phyloP scores from a whole-genome alignment of 2,888 invertebrate species.

The Andrena hattorfiana region DNA sequence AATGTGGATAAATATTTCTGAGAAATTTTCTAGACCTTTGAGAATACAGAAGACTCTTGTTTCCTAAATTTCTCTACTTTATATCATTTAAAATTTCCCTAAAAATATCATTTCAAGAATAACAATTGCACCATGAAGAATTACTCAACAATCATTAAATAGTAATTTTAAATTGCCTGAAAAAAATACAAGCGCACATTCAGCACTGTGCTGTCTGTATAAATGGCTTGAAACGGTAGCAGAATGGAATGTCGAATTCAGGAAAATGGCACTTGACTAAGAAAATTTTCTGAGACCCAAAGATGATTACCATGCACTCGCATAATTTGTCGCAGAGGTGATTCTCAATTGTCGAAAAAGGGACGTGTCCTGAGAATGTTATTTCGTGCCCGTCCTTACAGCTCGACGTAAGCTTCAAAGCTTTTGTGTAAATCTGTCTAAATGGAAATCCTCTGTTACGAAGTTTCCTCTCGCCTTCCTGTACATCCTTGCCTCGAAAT shows the following conservation, averaged over 20 bases:
- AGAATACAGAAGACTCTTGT: neutral
- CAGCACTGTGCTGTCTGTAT: neutral
- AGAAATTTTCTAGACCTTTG: neutral
- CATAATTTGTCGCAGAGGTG: constrained; percentile 6
- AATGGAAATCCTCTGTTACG: constrained; percentile 79
- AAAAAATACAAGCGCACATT: neutral
- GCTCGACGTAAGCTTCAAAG: constrained; percentile 54
- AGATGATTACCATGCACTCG: neutral
- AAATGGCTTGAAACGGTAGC: neutral
- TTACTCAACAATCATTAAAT: neutral
- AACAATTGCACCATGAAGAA: too few relatives aligned
- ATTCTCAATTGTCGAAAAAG: constrained; percentile 48
- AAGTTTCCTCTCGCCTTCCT: constrained; percentile 69
- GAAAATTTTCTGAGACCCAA: neutral
- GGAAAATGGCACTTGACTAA: neutral
- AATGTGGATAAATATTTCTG: too few relatives aligned
- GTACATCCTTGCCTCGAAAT: constrained; percentile 48
- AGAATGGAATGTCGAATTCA: neutral
- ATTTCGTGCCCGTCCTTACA: constrained; percentile 40
- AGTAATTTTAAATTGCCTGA: neutral
- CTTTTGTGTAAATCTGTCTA: constrained; percentile 76
- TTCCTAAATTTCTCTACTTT: neutral
- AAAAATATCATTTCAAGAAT: neutral
- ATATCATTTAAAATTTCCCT: neutral
- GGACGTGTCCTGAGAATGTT: constrained; percentile 46